phyloP scores from a whole-genome alignment of 1,140 invertebrate species.

The Varroa destructor region DNA sequence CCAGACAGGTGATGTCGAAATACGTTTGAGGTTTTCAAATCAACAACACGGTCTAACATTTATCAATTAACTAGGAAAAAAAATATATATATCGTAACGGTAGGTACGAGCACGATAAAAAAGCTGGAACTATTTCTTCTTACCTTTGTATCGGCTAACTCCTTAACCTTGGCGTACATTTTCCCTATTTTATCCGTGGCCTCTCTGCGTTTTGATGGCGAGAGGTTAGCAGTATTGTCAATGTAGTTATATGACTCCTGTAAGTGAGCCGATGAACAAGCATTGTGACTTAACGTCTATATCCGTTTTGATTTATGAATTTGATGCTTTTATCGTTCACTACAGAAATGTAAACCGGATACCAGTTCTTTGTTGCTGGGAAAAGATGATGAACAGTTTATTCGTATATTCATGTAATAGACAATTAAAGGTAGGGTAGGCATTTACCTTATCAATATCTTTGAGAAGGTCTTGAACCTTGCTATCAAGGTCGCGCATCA shows the following conservation, averaged over 20 bases:
- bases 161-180: constrained; percentile 76
- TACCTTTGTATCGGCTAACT: constrained; percentile 81
- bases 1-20: too few species aligned
- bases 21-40: too few species aligned
- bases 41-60: too few species aligned
- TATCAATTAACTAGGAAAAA: too few species aligned
- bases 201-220: constrained; percentile 64
- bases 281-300: constrained; percentile 50
- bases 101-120: too few species aligned
- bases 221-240: constrained; percentile 49
- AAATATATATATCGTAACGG: too few species aligned
- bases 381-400: too few species aligned
- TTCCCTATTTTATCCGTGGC: constrained; percentile 68
- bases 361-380: background rate
- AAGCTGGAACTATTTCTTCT: too few species aligned
- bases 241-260: constrained; percentile 68
- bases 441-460: constrained; percentile 21
- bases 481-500: constrained; percentile 86
- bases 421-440: background rate
- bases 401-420: too few species aligned
- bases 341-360: constrained; percentile 3
- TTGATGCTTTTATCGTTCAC: constrained; percentile 5
- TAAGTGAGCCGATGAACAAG: background rate
- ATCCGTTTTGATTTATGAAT: constrained; percentile 48
- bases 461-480: constrained; percentile 52